Base-by-base conservation (phyloP, 1,140 invertebrate genomes). In the Caenorhabditis tropicalis region DNA sequence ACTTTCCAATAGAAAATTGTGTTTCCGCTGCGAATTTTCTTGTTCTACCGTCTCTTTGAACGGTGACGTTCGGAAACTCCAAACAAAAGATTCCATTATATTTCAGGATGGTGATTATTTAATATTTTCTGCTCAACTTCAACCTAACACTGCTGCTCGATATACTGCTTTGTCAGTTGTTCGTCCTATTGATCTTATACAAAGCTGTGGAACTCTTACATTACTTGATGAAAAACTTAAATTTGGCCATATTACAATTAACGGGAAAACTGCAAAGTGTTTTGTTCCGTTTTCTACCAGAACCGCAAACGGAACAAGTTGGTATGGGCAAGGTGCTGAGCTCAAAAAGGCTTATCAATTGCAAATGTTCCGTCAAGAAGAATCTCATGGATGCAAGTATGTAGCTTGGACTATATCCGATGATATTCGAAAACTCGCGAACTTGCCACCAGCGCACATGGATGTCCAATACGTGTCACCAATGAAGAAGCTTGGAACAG, bases 71-170 rank as follows among this genome's bases (percentile, higher is more conserved):
- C n/a, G n/a, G n/a, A n/a, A n/a, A n/a, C n/a, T n/a, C n/a, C n/a
- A n/a, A n/a, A n/a, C n/a, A 43, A 29, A 56, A 56, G 9, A 56
- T 7, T 51, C 21, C 21, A 51, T 5, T 51, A 16, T 51, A 19
- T 51, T 51, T n/a, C 36, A 74, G 65, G 19, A 74, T 74, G 65
- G 65, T 7, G 65, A 74, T 43, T 36, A 74, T 74, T 24, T 74
- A 46, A 74, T 74, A 3, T 74, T 74, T 10, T 74, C 65, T 43
- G 65, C 65, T 74, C 65, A 74, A 74, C 36, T 74, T 43, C 65
- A 74, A 74, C n/a, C n/a, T n/a, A 74, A 74, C 33, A n/a, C n/a
- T n/a, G n/a, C n/a, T n/a, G 65, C 36, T 43, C 15, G 65, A 24
- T 74, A 74, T 43, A 21, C 12, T 39, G 65, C 65, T 4, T 12